These are phyloP conservation scores for Andrena marginata DNA, from an alignment of 2,888 invertebrate genomes.

Conservation along the genomic window DNA sequence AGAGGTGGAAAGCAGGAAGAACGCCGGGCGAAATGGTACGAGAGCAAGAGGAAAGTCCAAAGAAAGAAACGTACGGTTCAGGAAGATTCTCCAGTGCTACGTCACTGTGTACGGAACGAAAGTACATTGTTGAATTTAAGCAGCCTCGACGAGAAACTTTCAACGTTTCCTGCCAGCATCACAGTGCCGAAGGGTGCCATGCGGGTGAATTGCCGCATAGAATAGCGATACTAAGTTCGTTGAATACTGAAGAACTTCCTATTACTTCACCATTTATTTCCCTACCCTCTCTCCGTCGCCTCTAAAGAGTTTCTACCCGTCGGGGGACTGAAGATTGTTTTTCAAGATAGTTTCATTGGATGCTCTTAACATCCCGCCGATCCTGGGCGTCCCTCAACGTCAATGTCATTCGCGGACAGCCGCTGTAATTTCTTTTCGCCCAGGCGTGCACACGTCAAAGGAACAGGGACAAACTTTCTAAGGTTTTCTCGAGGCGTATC, in stretches of 20 bases:
- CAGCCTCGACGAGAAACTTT: background rate
- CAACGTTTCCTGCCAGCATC: background rate
- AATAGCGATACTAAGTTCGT: background rate
- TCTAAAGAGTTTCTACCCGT: background rate
- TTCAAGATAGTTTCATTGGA: background rate
- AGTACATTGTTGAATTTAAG: conserved; percentile 38
- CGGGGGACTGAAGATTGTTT: background rate
- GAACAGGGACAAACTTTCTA: conserved; percentile 56
- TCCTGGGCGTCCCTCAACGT: conserved; percentile 3
- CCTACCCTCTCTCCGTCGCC: no score
- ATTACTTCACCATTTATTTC: background rate
- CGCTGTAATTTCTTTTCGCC: conserved; percentile 1
- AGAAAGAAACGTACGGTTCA: conserved; percentile 17
- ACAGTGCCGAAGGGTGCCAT: no score
- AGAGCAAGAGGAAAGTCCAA: conserved; percentile 54
- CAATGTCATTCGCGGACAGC: conserved; percentile 1
- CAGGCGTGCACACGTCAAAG: conserved; percentile 6
- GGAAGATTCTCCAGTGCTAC: conserved; percentile 42
- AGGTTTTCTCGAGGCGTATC: conserved; percentile 33
- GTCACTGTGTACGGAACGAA: conserved; percentile 39
- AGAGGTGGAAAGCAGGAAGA: conserved; percentile 55
- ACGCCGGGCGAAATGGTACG: conserved; percentile 45
- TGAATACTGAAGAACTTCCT: background rate
- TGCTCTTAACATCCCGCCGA: background rate
- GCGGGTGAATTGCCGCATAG: background rate